phyloP scores from a whole-genome alignment of 1,140 invertebrate species.

The Lepidurus apus region DNA sequence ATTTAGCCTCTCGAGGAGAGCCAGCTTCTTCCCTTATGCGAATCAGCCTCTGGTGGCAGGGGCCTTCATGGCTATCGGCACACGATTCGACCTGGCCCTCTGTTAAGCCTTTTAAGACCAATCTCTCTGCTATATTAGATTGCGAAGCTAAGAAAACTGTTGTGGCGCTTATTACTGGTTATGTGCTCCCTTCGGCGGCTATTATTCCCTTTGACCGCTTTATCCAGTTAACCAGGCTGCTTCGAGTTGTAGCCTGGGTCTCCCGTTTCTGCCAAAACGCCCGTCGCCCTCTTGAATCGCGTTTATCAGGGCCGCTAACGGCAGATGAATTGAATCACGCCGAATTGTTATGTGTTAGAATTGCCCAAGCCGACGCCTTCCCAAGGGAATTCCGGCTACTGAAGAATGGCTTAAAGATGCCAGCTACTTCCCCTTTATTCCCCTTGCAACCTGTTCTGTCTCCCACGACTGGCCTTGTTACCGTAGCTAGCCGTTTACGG shows the following conservation, averaged over 20 bases:
- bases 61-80: constrained; percentile 6
- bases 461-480: neutral
- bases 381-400: neutral
- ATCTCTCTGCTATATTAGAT: neutral
- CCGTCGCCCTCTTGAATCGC: neutral
- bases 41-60: neutral
- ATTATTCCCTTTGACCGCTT: neutral
- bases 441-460: neutral
- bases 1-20: neutral
- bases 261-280: neutral
- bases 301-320: neutral
- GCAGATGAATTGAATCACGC: constrained; percentile 1
- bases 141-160: neutral
- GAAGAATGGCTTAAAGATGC: neutral
- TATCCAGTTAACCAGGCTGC: neutral
- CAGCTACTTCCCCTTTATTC: neutral
- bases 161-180: neutral
- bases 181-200: neutral
- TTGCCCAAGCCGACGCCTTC: neutral
- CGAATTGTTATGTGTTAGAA: neutral
- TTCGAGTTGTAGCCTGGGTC: neutral
- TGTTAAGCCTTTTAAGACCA: neutral
- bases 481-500: neutral
- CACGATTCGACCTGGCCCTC: neutral
- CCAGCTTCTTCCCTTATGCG: neutral